Percentiles rank a stretch among this genome's conserved stretches.
Evolutionary conservation across 2,888 invertebrate species (phyloP).

Genomic region (Drosophila multiciliata): DNA sequence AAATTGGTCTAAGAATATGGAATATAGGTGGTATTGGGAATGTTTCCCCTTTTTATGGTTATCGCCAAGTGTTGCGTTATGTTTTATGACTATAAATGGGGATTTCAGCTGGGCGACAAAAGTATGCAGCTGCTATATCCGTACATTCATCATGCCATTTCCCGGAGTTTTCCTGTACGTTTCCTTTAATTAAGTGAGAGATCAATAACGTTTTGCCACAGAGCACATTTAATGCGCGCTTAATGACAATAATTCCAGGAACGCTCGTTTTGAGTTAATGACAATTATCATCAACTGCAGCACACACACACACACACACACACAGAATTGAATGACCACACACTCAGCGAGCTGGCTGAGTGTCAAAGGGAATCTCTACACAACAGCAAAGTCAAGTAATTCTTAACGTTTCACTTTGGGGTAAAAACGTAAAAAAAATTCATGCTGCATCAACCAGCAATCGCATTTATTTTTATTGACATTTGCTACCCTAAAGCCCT

Average conservation of each 20-base stretch:
- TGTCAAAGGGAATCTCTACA: slow-evolving; percentile 54
- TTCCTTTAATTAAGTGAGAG: slow-evolving; percentile 54
- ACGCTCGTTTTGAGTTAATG: slow-evolving; percentile 43
- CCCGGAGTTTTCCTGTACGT: slow-evolving; percentile 26
- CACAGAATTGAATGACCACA: slow-evolving; percentile 7
- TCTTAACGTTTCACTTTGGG: slow-evolving; percentile 46
- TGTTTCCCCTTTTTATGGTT: slow-evolving; percentile 61
- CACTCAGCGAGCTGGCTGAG: slow-evolving; percentile 28
- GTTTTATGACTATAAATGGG: slow-evolving; percentile 54
- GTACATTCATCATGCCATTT: slow-evolving; percentile 4
- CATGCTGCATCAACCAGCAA: slow-evolving; percentile 62
- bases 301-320: slow-evolving; percentile 21
- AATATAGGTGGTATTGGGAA: not conserved
- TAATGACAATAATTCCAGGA: slow-evolving; percentile 52
- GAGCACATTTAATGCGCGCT: slow-evolving; percentile 24
- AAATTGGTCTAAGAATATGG: slow-evolving; percentile 45
- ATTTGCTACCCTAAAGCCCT: slow-evolving; percentile 50
- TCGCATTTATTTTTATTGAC: slow-evolving; percentile 76
- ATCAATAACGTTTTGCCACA: slow-evolving; percentile 36
- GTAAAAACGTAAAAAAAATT: slow-evolving; percentile 39
- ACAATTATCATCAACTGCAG: slow-evolving; percentile 56
- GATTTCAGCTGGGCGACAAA: slow-evolving; percentile 7
- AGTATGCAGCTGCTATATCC: not conserved
- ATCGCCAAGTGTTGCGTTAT: slow-evolving; percentile 63
- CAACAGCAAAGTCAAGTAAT: slow-evolving; percentile 50